Conservation (phyloP, 2,797 vertebrate genomes). For the Chromis chromis region DNA sequence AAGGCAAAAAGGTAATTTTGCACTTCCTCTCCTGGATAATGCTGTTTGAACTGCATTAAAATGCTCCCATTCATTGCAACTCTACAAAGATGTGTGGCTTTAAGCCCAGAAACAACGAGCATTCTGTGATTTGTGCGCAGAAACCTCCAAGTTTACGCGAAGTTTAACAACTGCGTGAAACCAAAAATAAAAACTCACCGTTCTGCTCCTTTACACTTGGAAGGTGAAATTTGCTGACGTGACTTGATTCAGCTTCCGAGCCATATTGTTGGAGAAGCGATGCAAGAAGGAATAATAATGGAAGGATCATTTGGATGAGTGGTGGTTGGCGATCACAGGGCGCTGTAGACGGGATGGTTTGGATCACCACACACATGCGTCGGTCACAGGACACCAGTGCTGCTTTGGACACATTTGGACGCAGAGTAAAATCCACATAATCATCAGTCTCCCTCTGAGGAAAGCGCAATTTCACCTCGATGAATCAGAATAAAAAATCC, state of each 20-base stretch:
- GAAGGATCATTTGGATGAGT: constrained; percentile 96
- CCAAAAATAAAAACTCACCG: constrained; percentile 82
- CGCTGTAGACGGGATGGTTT: constrained; percentile 83
- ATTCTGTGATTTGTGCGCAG: neutral
- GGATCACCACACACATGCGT: constrained; percentile 87
- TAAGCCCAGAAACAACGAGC: constrained; percentile 21
- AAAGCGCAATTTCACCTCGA: constrained; percentile 65
- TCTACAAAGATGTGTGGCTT: constrained; percentile 67
- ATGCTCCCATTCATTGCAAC: constrained; percentile 84
- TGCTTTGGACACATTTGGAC: constrained; percentile 88
- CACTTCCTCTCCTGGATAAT: constrained; percentile 91
- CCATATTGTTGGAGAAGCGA: constrained; percentile 91
- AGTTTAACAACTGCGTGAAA: constrained; percentile 11
- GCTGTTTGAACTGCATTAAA: constrained; percentile 85
- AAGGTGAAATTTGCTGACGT: constrained; percentile 91
- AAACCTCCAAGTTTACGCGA: constrained; percentile 8
- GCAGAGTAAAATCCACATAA: constrained; percentile 93
- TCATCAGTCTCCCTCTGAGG: constrained; percentile 82
- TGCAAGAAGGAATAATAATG: constrained; percentile 92
- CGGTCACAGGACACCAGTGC: constrained; percentile 87
- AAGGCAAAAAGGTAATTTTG: constrained; percentile 91
- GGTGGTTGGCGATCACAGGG: constrained; percentile 84
- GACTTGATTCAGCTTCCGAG: constrained; percentile 90
- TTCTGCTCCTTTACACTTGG: constrained; percentile 93
- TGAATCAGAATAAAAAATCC: constrained; percentile 70